A percentile compares a stretch with the other conserved stretches of the same genome.
Evolutionary conservation across 2,888 invertebrate genomes (phyloP).

Genomic region (Agonum fuliginosum): DNA sequence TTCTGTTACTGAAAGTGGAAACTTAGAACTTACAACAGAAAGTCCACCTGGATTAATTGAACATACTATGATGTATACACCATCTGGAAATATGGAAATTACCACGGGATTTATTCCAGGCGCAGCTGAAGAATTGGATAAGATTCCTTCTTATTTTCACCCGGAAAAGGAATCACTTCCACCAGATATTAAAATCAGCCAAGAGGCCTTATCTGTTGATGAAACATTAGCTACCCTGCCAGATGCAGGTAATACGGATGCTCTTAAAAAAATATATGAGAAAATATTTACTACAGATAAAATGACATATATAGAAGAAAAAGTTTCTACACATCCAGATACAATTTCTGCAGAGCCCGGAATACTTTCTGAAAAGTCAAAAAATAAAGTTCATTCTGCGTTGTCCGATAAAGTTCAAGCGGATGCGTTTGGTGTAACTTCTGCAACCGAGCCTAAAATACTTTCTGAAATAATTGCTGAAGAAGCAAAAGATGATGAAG

Average conservation of each 20-base stretch:
- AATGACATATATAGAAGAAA: too few species aligned
- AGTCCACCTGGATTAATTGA: conserved; percentile 70
- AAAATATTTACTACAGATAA: too few species aligned
- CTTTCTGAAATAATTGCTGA: too few species aligned
- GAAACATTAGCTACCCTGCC: background rate
- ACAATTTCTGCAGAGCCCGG: too few species aligned
- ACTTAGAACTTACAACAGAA: conserved; percentile 70
- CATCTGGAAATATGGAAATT: conserved; percentile 70
- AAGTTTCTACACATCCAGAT: too few species aligned
- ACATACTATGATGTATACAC: conserved; percentile 68
- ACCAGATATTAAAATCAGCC: conserved; percentile 37
- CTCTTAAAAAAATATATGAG: too few species aligned
- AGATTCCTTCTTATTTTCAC: conserved; percentile 50
- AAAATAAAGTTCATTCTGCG: too few species aligned
- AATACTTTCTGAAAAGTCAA: too few species aligned
- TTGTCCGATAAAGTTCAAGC: too few species aligned
- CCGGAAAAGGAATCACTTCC: conserved; percentile 28
- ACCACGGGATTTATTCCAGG: conserved; percentile 66
- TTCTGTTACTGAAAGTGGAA: conserved; percentile 69
- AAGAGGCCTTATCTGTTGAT: background rate
- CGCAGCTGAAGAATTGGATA: background rate
- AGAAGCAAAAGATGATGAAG: too few species aligned
- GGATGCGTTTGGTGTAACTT: too few species aligned
- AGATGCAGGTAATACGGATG: background rate
- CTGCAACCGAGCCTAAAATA: too few species aligned